Base-by-base conservation (phyloP, 2,888 invertebrate genomes). In the Cheilosia vulpina region DNA sequence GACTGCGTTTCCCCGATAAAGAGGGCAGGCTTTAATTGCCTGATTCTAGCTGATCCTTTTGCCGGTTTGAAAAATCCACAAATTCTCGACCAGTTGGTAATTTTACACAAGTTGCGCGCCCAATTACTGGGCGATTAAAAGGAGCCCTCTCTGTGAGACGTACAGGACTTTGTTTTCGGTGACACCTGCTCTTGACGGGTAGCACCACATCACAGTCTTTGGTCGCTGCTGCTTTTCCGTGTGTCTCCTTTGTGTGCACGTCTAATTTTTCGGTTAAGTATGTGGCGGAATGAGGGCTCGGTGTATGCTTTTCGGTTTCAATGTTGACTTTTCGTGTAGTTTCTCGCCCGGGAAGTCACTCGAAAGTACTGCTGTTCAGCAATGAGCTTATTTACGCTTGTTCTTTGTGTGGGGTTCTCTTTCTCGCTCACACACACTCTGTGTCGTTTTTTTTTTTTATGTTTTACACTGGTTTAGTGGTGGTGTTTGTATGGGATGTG, bases 361-460 rank as follows among this genome's bases (percentile, higher is more conserved):
- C 72, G 73, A 73, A 83, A 83, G 57, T 57, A 66, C 50, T 63
- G 78, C 34, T 38, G 13, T 38, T 9, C 53, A 63, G 68, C 72
- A 78, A 73, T 78, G 73, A 83, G 78, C 73, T 83, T 83, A 68
- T 83, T 79, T 79, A 78, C 83, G 66, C 68, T 77, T 38, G 62
- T 82, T 41, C 71, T 82, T 82, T 82, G 78, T 60, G 43, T 4
- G 58, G 76, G 24, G 24, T 41, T 66, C 60, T 13, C 15, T 52
- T 15, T 15, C 24, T 9, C 24, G 6, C 2, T 13, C 6, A 5
- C 27, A 5, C 7, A 0, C 27, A 7, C 27, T 6, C 7, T 5
- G 53, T 53, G 53, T 15, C n/a, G 17, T 21, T 65, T 65, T 77
- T 52, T 76, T 58, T 60, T 66, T 57, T 45, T 41, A 34, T 55